Conservation (phyloP, 2,888 invertebrate genomes). For the Pyrrhia umbra region DNA sequence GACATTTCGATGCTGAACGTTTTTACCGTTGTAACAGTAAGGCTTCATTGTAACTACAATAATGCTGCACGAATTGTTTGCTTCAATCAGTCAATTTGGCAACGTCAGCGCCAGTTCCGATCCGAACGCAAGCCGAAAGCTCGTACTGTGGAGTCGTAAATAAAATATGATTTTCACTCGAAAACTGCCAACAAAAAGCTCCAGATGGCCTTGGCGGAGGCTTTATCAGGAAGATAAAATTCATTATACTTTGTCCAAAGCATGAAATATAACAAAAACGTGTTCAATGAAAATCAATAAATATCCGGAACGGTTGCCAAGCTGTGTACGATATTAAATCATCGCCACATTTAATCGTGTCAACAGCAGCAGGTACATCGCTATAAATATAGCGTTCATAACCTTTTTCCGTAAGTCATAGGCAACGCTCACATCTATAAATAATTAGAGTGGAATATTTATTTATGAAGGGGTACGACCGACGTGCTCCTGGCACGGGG, state of each 20-base stretch:
- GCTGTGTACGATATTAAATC: constrained; percentile 59
- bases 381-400: constrained; percentile 53
- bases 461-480: constrained; percentile 77
- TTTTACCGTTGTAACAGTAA: constrained; percentile 37
- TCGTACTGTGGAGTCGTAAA: constrained; percentile 20
- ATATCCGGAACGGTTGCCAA: constrained; percentile 57
- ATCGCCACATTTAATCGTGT: constrained; percentile 62
- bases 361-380: constrained; percentile 59
- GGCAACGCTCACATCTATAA: constrained; percentile 70
- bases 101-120: constrained; percentile 34
- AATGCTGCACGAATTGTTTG: constrained; percentile 49
- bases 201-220: constrained; percentile 31
- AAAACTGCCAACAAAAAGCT: constrained; percentile 29
- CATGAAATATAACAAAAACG: constrained; percentile 50
- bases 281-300: constrained; percentile 55
- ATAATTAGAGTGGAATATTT: constrained; percentile 80
- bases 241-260: constrained; percentile 33
- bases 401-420: constrained; percentile 64
- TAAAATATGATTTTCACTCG: constrained; percentile 32
- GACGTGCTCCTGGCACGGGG: constrained; percentile 70
- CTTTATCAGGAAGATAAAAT: constrained; percentile 38
- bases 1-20: constrained; percentile 29
- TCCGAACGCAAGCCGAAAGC: constrained; percentile 13
- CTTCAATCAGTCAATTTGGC: constrained; percentile 43
- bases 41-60: constrained; percentile 36